These are phyloP conservation scores for Phymorhynchus buccinoides DNA, from an alignment of 1,140 invertebrate genomes.

Conservation along the genomic window DNA sequence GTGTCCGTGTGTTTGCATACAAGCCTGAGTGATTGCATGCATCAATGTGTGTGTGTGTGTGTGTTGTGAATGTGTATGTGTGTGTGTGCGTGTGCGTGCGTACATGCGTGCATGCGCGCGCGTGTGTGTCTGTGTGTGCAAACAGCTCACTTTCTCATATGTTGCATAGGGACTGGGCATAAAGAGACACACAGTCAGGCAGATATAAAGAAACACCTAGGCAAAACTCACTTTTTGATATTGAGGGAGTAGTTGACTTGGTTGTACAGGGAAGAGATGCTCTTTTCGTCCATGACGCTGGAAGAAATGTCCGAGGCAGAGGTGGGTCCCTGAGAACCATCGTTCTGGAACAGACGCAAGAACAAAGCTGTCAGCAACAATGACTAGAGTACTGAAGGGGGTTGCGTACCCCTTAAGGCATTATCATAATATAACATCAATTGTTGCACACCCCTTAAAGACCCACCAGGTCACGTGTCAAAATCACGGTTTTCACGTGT, in stretches of 20 bases:
- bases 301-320: slow-evolving; percentile 36
- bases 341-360: slow-evolving; percentile 4
- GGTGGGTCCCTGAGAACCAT: slow-evolving; percentile 7
- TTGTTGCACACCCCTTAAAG: no score
- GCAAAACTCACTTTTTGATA: slow-evolving; percentile 60
- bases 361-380: no score
- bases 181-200: neutral
- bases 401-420: no score
- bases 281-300: slow-evolving; percentile 48
- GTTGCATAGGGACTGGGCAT: neutral
- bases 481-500: no score
- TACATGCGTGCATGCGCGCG: neutral
- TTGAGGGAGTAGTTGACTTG: slow-evolving; percentile 67
- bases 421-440: no score
- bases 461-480: no score
- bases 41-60: neutral
- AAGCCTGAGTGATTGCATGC: no score
- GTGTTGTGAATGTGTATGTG: neutral
- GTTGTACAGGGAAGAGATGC: slow-evolving; percentile 60
- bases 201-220: neutral
- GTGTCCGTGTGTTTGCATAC: no score
- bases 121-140: neutral
- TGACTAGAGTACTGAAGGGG: no score
- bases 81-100: slow-evolving; percentile 5
- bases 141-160: neutral